Evolutionary conservation across 1,140 invertebrate genomes (phyloP), one percentile per base, ranked within the genome.

Genomic region (Cydia amplana): DNA sequence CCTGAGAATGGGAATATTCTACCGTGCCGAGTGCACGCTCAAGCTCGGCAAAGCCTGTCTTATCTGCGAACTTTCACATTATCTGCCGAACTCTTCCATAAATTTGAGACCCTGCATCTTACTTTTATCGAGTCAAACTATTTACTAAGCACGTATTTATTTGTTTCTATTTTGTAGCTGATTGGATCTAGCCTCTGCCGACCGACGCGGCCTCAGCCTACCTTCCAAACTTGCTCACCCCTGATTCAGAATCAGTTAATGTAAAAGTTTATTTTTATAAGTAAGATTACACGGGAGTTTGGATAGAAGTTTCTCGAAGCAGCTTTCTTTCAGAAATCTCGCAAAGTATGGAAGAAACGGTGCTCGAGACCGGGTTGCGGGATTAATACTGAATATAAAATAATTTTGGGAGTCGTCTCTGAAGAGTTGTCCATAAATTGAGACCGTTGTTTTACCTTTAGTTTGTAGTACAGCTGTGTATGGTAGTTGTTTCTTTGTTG

Each of bases 261-360:
- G 93, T 85, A 93, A 93, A 93, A 93, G 93, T 93, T 93, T 93
- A 93, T 93, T 93, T 93, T 93, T 93, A 93, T 93, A 93, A 93
- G 93, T 93, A 92, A 93, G 93, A 93, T 93, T 93, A 93, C 89
- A 89, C 85, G 83, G 83, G 88, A 87, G 84, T 90, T 90, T 72
- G 83, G 83, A 88, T 87, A 84, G 82, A 91, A 93, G 83, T 91
- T 92, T 86, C 80, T 80, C 79, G 80, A 84, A 87, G 87, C 87
- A 84, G 85, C 89, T 91, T 91, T 91, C 87, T 90, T 88, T 88
- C 79, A 78, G 85, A 90, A 89, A 90, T 90, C 90, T 84, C 85
- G 82, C 86, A 85, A 88, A 88, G 85, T 91, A 89, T 84, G 85
- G 84, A 85, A 79, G 81, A 77, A 85, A 85, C 84, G 84, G 87